Evolutionary conservation across 1,140 invertebrate genomes (phyloP).

Genomic region (Drosophila bipectinata): DNA sequence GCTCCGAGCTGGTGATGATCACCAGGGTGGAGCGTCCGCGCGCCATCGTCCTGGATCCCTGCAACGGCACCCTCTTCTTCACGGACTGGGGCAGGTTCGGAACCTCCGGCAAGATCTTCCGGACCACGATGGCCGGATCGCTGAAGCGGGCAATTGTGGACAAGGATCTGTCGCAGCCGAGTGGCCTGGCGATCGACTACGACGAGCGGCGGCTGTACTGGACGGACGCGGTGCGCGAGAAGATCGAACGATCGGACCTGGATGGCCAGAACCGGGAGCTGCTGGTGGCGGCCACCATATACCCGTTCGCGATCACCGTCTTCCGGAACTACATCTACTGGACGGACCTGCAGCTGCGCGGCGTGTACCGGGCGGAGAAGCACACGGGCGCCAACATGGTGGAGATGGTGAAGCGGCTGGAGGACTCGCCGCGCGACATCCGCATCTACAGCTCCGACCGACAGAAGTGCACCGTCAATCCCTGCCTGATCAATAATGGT

Average conservation of each 20-base stretch:
- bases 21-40: conserved; percentile 95
- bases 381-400: conserved; percentile 97
- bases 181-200: conserved; percentile 98
- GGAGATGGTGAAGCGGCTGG: conserved; percentile 95
- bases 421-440: conserved; percentile 95
- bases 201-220: conserved; percentile 98
- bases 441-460: conserved; percentile 93
- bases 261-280: conserved; percentile 92
- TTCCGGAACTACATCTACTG: conserved; percentile 97
- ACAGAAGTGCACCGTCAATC: conserved; percentile 93
- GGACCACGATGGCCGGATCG: conserved; percentile 98
- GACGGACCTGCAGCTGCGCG: conserved; percentile 97
- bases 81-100: conserved; percentile 97
- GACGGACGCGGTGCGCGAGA: conserved; percentile 98
- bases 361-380: conserved; percentile 98
- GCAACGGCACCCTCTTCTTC: conserved; percentile 96
- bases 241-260: conserved; percentile 96
- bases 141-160: conserved; percentile 95
- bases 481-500: conserved; percentile 96
- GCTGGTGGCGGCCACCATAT: conserved; percentile 94
- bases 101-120: conserved; percentile 96
- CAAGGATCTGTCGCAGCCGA: conserved; percentile 96
- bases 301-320: conserved; percentile 98
- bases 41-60: conserved; percentile 98
- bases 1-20: conserved; percentile 96